Conservation (phyloP, 2,888 invertebrate genomes). For the Parnassius mnemosyne region DNA sequence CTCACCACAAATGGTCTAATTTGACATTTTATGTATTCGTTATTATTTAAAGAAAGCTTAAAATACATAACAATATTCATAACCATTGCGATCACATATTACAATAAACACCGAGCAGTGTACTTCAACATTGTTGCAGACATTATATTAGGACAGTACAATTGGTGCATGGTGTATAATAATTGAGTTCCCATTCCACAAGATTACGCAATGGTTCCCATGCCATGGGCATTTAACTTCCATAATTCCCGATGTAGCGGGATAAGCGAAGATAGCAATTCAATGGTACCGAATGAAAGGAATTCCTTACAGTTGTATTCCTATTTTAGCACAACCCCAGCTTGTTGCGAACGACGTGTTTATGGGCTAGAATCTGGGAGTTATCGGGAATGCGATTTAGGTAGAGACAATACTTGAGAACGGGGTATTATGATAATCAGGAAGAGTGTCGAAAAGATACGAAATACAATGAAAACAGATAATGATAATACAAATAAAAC, state of each 20-base stretch:
- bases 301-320: constrained; percentile 51
- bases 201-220: constrained; percentile 41
- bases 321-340: constrained; percentile 40
- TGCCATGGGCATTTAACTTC: constrained; percentile 31
- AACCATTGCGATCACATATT: constrained; percentile 2
- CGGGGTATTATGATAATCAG: background rate
- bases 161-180: constrained; percentile 24
- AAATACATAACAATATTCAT: background rate
- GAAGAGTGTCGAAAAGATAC: too few species aligned
- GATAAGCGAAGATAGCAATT: constrained; percentile 35
- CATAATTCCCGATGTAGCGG: constrained; percentile 46
- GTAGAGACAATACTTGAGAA: background rate
- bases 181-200: constrained; percentile 18
- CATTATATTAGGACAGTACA: constrained; percentile 20
- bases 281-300: constrained; percentile 46
- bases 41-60: constrained; percentile 2
- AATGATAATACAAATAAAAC: constrained; percentile 10
- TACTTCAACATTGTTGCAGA: constrained; percentile 12
- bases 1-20: constrained; percentile 63
- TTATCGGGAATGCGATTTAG: constrained; percentile 4
- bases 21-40: constrained; percentile 42
- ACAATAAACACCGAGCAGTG: constrained; percentile 7
- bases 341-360: constrained; percentile 29
- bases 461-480: background rate
- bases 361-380: constrained; percentile 20